Evolutionary conservation across 2,797 vertebrate species (phyloP), one percentile per base, ranked within the genome.

Genomic region (Ctenopoma kingsleyae): DNA sequence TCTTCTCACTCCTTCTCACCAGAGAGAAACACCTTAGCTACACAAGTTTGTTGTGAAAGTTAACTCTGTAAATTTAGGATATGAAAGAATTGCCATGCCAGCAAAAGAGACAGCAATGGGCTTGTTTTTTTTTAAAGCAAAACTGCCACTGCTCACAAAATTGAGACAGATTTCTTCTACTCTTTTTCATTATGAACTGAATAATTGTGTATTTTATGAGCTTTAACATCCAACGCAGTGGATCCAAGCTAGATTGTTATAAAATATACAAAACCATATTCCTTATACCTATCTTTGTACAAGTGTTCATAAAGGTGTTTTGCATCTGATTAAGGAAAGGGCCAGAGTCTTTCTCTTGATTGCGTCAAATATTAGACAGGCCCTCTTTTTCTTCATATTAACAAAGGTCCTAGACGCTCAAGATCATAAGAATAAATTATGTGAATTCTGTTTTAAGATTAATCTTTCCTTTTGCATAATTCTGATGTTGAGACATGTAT

Each of bases 31-130:
- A 85, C 89, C 78, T 87, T 53, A 88, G 76, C 81, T 86, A 51
- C 50, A 82, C 79, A 87, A 63, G 46, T 89, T 88, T 90, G 67
- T 82, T 81, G 58, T 54, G 46, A 74, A 90, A 89, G 83, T 84
- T 73, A 55, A 68, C 79, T 74, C 69, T 53, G 56, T 67, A 71
- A 53, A 74, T 75, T 67, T 58, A 71, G 61, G 56, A 79, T 76
- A 23, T 56, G 56, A 74, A 68, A 80, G 57, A 81, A 67, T 76
- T 85, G 79, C 59, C 63, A 67, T 64, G 59, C 65, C 61, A 65
- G 47, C 72, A 82, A 76, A 81, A 84, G 68, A 60, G 22, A 83
- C 55, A 60, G 61, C 56, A 71, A 57, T 48, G 58, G 62, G 19
- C 46, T 50, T 41, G 13, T 62, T 75, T 66, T 19, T 78, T 79